Evolutionary conservation across 2,797 vertebrate species (phyloP).

Genomic region (Manis crassicaudata): DNA sequence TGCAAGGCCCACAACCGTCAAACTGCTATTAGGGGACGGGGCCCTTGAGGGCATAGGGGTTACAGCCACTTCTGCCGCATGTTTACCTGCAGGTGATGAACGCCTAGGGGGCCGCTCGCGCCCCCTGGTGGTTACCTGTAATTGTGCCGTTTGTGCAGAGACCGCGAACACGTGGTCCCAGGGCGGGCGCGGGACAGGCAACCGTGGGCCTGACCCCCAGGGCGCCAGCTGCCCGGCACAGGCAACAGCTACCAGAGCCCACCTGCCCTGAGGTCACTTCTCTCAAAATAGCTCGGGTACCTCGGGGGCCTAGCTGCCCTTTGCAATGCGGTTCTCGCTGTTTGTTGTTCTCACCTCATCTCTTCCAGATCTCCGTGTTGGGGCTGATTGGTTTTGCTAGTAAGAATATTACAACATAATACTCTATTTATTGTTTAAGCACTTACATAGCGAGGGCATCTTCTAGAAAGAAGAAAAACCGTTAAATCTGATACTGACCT

Average conservation of each 20-base stretch:
- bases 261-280: neutral
- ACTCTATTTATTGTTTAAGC: neutral
- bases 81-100: neutral
- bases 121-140: neutral
- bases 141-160: neutral
- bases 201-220: neutral
- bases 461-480: neutral
- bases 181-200: neutral
- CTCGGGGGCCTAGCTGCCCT: neutral
- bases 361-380: neutral
- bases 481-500: neutral
- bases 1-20: neutral
- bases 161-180: neutral
- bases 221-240: accelerated
- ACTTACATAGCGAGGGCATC: neutral
- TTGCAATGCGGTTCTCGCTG: neutral
- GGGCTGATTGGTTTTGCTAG: neutral
- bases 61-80: neutral
- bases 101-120: neutral
- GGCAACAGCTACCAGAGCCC: accelerated
- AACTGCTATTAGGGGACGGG: neutral
- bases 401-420: neutral
- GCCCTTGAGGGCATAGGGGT: neutral
- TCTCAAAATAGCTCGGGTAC: neutral
- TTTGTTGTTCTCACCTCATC: neutral